phyloP scores from a whole-genome alignment of 2,113 vertebrate species.

The Coracopsis vasa region DNA sequence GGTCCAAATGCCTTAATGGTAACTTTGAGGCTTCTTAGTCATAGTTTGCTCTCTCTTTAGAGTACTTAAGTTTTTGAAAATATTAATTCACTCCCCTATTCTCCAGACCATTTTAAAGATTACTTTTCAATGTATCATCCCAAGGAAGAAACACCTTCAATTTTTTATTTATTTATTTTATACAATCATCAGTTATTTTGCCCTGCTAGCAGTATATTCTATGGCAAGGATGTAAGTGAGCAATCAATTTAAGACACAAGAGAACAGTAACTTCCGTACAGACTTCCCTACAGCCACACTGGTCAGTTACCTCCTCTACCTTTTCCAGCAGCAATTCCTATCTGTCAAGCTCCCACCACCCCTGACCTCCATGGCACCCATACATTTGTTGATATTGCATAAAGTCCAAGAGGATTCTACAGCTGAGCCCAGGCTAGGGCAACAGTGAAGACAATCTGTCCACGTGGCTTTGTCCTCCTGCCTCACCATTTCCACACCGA shows the following conservation, averaged over 20 bases:
- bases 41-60: neutral
- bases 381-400: neutral
- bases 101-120: neutral
- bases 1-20: constrained; percentile 34
- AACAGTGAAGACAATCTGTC: neutral
- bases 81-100: neutral
- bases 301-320: neutral
- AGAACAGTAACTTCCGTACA: neutral
- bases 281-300: neutral
- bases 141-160: neutral
- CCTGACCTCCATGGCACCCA: neutral
- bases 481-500: neutral
- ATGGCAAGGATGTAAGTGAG: neutral
- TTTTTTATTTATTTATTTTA: neutral
- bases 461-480: neutral
- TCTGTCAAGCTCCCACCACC: accelerated
- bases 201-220: neutral
- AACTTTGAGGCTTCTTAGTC: constrained; percentile 45
- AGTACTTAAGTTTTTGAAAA: constrained; percentile 6
- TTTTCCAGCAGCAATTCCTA: neutral
- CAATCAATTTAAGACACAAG: neutral
- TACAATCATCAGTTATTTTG: neutral
- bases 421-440: accelerated
- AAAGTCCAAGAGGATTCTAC: neutral
- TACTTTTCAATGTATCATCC: neutral